A percentile compares a stretch with the other conserved stretches of the same genome.
phyloP scores from a whole-genome alignment of 2,797 vertebrate genomes.

The Microchirus variegatus region DNA sequence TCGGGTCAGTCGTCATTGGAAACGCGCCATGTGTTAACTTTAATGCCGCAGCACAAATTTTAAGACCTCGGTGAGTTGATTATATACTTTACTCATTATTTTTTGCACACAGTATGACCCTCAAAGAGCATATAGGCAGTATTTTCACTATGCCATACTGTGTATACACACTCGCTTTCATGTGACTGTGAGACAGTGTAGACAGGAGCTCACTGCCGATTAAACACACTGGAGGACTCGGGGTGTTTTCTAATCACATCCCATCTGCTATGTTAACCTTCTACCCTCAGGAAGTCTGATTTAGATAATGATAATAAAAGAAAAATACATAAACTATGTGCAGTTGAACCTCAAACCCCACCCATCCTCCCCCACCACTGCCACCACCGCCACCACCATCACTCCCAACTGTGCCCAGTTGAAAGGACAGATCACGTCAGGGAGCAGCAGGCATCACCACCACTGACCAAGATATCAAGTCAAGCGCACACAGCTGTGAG shows the following conservation, averaged over 20 bases:
- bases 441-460: conserved; percentile 64
- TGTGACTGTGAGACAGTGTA: conserved; percentile 46
- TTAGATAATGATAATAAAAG: conserved; percentile 51
- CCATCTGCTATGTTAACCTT: conserved; percentile 56
- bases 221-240: conserved; percentile 51
- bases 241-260: conserved; percentile 59
- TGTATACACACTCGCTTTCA: conserved; percentile 57
- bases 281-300: conserved; percentile 66
- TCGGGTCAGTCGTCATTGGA: too few species aligned
- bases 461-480: conserved; percentile 69
- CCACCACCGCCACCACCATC: conserved; percentile 22
- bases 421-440: conserved; percentile 68
- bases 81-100: too few species aligned
- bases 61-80: too few species aligned
- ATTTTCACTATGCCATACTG: conserved; percentile 60
- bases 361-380: background rate
- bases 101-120: too few species aligned
- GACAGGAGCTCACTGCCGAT: conserved; percentile 47
- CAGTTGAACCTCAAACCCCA: conserved; percentile 10
- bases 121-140: conserved; percentile 25
- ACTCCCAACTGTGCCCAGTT: conserved; percentile 66
- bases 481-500: conserved; percentile 67
- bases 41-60: too few species aligned
- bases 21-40: too few species aligned
- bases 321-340: conserved; percentile 60